Conservation (phyloP, 2,113 vertebrate species). For the Myotis lucifugus region DNA sequence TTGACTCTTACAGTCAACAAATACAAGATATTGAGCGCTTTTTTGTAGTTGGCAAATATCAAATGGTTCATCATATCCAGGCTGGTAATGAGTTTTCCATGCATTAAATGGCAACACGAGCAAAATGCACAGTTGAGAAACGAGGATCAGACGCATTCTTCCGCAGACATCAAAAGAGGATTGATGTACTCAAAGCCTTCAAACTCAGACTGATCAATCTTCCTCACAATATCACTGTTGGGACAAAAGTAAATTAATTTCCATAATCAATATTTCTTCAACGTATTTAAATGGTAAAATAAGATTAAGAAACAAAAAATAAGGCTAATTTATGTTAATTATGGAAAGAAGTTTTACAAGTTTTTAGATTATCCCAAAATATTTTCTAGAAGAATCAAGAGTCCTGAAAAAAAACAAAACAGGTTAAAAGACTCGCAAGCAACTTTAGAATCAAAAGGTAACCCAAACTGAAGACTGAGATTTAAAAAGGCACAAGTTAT, state of each 20-base stretch:
- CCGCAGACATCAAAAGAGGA: conserved; percentile 98
- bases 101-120: conserved; percentile 76
- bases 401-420: neutral
- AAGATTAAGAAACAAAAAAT: conserved; percentile 19
- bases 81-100: conserved; percentile 78
- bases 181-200: conserved; percentile 99
- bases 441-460: conserved; percentile 30
- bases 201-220: conserved; percentile 99
- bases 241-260: conserved; percentile 66
- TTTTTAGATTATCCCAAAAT: conserved; percentile 31
- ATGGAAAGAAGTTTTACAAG: neutral
- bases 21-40: conserved; percentile 64
- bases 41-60: conserved; percentile 67
- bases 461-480: neutral
- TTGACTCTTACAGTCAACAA: conserved; percentile 51
- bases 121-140: conserved; percentile 79
- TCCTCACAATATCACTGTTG: conserved; percentile 95
- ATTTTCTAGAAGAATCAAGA: conserved; percentile 54
- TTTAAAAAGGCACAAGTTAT: neutral
- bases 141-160: conserved; percentile 95
- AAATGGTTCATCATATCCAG: conserved; percentile 73
- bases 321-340: conserved; percentile 11
- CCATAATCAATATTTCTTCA: conserved; percentile 50
- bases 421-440: neutral
- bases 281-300: conserved; percentile 42